Conservation (phyloP, 2,888 invertebrate genomes). For the Apodemia duryi region DNA sequence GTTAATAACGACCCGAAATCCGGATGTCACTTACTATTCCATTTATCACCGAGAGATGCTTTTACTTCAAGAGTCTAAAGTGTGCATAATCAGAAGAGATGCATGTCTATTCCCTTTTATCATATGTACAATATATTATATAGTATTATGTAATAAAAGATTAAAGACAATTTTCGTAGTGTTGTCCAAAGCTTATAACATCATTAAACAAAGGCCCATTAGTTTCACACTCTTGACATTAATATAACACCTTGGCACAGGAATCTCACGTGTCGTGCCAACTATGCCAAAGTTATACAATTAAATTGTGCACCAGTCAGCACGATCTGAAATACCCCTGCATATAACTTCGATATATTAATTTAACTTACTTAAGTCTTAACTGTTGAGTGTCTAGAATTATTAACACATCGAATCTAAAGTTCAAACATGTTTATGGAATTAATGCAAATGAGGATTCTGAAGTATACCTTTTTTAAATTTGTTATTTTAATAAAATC, state of each 20-base stretch:
- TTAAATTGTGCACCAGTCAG: slow-evolving; percentile 24
- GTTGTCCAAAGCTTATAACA: slow-evolving; percentile 1
- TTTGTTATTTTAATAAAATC: background rate
- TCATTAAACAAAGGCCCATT: slow-evolving; percentile 15
- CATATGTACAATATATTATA: too few species aligned
- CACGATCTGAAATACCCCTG: slow-evolving; percentile 9
- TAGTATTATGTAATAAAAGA: too few species aligned
- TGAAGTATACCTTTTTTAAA: background rate
- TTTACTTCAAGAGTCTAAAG: background rate
- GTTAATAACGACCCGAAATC: too few species aligned
- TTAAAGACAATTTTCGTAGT: background rate
- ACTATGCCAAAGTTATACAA: slow-evolving; percentile 28
- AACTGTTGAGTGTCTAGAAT: background rate
- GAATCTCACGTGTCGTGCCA: slow-evolving; percentile 26
- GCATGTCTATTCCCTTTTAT: too few species aligned
- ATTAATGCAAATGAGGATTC: background rate
- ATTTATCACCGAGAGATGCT: too few species aligned
- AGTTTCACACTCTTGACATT: slow-evolving; percentile 21
- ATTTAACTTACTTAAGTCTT: background rate
- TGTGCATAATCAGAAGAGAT: too few species aligned
- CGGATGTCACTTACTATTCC: too few species aligned
- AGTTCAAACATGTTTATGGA: background rate
- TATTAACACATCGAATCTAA: background rate
- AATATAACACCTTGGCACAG: slow-evolving; percentile 28
- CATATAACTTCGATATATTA: slow-evolving; percentile 11